phyloP scores from a whole-genome alignment of 2,888 invertebrate genomes.

The Homarus gammarus region DNA sequence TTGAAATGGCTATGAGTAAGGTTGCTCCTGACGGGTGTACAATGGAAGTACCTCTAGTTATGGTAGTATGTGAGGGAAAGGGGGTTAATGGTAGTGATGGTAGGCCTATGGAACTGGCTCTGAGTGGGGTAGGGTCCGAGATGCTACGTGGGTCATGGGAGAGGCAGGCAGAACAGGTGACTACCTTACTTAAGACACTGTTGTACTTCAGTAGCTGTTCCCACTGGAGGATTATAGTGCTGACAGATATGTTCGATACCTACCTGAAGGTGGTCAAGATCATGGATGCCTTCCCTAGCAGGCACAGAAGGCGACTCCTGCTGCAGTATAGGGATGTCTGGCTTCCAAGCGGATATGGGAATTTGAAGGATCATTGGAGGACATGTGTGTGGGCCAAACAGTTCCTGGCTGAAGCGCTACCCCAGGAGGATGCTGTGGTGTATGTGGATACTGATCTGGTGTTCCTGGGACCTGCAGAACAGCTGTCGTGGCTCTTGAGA shows the following conservation, averaged over 20 bases:
- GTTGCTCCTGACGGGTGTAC: no score
- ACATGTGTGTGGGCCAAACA: slow-evolving; percentile 74
- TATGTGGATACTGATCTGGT: slow-evolving; percentile 81
- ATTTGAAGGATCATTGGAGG: slow-evolving; percentile 55
- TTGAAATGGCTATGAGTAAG: no score
- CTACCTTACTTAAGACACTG: slow-evolving; percentile 55
- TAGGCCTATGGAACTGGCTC: background rate
- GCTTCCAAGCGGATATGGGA: background rate
- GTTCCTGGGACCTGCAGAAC: slow-evolving; percentile 80
- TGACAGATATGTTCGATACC: slow-evolving; percentile 57
- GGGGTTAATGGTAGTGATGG: background rate
- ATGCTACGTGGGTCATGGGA: slow-evolving; percentile 31
- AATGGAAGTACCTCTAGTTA: slow-evolving; percentile 23
- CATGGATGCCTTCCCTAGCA: slow-evolving; percentile 9
- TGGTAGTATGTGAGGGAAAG: slow-evolving; percentile 25
- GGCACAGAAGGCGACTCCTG: slow-evolving; percentile 19
- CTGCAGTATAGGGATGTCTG: slow-evolving; percentile 20
- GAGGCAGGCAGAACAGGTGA: slow-evolving; percentile 62
- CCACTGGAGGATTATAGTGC: slow-evolving; percentile 59
- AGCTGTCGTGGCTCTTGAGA: slow-evolving; percentile 79
- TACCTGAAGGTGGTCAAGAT: slow-evolving; percentile 51
- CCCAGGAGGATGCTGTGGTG: slow-evolving; percentile 79
- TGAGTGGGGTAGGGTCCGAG: background rate
- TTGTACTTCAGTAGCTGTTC: slow-evolving; percentile 65
- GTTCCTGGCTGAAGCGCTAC: slow-evolving; percentile 77